Evolutionary conservation across 2,888 invertebrate genomes (phyloP).

Genomic region (Sarcophaga caerulescens): DNA sequence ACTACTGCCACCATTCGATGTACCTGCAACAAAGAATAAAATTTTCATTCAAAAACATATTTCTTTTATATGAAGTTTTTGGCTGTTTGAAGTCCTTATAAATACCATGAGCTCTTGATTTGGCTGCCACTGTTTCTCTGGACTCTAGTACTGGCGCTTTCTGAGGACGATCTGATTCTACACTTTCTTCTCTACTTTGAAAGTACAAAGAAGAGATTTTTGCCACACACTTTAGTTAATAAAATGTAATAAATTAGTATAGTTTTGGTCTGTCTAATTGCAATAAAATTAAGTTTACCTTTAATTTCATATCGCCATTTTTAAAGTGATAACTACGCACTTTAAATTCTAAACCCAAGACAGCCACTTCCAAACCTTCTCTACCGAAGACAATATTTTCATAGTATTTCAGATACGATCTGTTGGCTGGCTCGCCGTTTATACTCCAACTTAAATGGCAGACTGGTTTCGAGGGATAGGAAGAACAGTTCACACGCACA

Average conservation of each 20-base stretch:
- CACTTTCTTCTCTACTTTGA: constrained; percentile 93
- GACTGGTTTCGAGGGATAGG: constrained; percentile 91
- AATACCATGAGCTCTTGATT: constrained; percentile 87
- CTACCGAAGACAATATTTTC: constrained; percentile 83
- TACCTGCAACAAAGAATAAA: constrained; percentile 38
- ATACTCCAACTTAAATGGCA: constrained; percentile 93
- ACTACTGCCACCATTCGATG: constrained; percentile 58
- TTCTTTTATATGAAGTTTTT: neutral
- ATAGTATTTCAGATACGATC: constrained; percentile 82
- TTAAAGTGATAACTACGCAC: constrained; percentile 90
- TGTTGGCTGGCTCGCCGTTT: constrained; percentile 89
- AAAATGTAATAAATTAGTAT: neutral
- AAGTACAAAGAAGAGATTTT: constrained; percentile 93
- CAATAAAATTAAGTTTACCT: constrained; percentile 80
- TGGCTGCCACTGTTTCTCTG: constrained; percentile 85
- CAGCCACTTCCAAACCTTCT: constrained; percentile 87
- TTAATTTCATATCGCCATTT: constrained; percentile 92
- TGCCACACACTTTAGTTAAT: constrained; percentile 86
- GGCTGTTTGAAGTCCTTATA: neutral
- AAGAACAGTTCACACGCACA: constrained; percentile 92
- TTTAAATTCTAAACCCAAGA: constrained; percentile 89
- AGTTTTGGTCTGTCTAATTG: neutral
- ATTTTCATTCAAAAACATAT: neutral
- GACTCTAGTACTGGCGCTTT: constrained; percentile 89
- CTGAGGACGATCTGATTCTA: constrained; percentile 88